Base-by-base conservation (phyloP, 2,888 invertebrate genomes). In the Stenoptilia bipunctidactyla region DNA sequence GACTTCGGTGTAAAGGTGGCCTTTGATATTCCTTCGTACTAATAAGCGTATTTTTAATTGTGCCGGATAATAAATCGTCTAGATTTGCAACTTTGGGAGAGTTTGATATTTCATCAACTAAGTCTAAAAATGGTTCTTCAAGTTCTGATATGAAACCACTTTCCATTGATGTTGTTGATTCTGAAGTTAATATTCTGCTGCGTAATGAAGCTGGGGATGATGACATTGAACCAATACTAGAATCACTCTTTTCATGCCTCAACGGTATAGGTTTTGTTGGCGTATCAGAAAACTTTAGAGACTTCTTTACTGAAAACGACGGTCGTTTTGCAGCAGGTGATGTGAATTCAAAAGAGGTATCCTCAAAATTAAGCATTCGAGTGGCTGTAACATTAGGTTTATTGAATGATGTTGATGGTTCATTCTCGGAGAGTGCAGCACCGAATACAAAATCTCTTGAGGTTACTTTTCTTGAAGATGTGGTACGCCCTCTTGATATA, bases 141-240 rank as follows among this genome's bases (percentile, higher is more conserved):
- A 82, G 12, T 42, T 84, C 85, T 0, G 83, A 83, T n/a, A 80
- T 63, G 36, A 83, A 84, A 0, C 83, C 82, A 6, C 79, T 79
- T 41, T 84, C 84, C 66, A 80, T 73, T 0, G 83, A 82, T 0
- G 70, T 64, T 0, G 74, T 75, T 0, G 80, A 79, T 13, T 77
- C 74, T 0, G 71, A 74, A 0, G 73, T 70, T 39, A 63, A 77
- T 2, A 70, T 40, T 15, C 71, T 56, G 0, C 66, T 25, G 38
- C 63, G 64, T 1, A 53, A 56, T 0, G 69, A 63, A 1, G 61
- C 50, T 0, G 73, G 68, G 0, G 59, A 60, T 1, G 62, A 64
- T 1, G 56, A 59, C 65, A 74, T 71, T 0, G 76, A 71, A 0
- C 76, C 68, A 0, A 72, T 73, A 33, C 74, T 73, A 0, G 79